Evolutionary conservation across 2,797 vertebrate genomes (phyloP).

Genomic region (Knipowitschia caucasica): DNA sequence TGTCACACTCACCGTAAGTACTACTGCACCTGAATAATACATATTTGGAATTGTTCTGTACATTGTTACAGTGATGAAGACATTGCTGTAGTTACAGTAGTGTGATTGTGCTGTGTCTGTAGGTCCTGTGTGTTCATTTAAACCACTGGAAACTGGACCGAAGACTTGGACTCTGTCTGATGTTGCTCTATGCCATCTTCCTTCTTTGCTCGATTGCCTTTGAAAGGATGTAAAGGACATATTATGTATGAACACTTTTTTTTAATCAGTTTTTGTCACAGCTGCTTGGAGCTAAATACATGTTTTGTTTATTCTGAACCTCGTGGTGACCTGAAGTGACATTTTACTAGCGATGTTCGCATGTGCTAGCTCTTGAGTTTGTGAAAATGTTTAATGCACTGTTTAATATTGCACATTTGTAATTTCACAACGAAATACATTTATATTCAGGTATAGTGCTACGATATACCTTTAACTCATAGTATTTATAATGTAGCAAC

Average conservation of each 20-base stretch:
- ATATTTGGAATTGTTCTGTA: neutral
- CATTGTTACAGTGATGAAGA: neutral
- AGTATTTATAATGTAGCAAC: slow-evolving; percentile 35
- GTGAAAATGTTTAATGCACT: slow-evolving; percentile 37
- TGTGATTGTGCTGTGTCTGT: slow-evolving; percentile 1
- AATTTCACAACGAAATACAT: neutral
- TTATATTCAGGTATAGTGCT: neutral
- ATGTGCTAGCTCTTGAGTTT: slow-evolving; percentile 44
- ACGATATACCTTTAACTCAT: slow-evolving; percentile 24
- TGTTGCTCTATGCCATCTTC: slow-evolving; percentile 78
- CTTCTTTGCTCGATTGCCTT: slow-evolving; percentile 78
- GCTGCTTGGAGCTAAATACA: slow-evolving; percentile 38
- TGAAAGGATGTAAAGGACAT: slow-evolving; percentile 63
- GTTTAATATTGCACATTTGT: slow-evolving; percentile 39
- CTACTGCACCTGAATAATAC: neutral
- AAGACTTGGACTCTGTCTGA: slow-evolving; percentile 71
- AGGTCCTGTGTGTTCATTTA: slow-evolving; percentile 80
- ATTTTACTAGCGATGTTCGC: slow-evolving; percentile 68
- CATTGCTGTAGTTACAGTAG: neutral
- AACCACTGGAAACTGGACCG: slow-evolving; percentile 80
- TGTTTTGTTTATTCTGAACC: slow-evolving; percentile 25
- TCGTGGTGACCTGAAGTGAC: slow-evolving; percentile 41
- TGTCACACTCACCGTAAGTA: slow-evolving; percentile 79
- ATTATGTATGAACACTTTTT: too few relatives aligned
- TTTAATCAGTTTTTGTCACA: slow-evolving; percentile 13